A percentile compares a stretch with the other conserved stretches of the same genome.
Evolutionary conservation across 2,113 vertebrate genomes (phyloP).

Genomic region (Gopherus evgoodei): DNA sequence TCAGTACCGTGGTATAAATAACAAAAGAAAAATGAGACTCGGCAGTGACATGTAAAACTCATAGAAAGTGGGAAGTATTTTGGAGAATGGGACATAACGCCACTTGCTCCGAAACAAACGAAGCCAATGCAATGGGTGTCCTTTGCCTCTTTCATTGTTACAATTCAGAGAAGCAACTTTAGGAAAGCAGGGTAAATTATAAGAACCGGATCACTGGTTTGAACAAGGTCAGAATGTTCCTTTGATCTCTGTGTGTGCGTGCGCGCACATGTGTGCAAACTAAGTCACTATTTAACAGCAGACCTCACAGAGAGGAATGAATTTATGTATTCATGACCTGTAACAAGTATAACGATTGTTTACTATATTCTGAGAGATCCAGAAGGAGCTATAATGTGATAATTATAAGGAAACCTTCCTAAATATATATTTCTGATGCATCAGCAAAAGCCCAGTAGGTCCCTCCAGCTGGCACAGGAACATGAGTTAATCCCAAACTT

Average conservation of each 20-base stretch:
- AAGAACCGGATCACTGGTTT: conserved; percentile 50
- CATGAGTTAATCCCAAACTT: conserved; percentile 1
- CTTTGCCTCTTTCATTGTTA: neutral
- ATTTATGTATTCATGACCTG: conserved; percentile 66
- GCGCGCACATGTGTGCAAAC: neutral
- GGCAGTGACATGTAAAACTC: neutral
- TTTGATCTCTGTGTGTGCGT: neutral
- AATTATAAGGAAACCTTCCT: conserved; percentile 72
- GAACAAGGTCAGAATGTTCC: conserved; percentile 55
- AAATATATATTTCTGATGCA: conserved; percentile 64
- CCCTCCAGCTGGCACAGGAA: conserved; percentile 61
- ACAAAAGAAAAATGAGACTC: accelerated
- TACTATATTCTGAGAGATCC: conserved; percentile 60
- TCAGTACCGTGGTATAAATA: accelerated
- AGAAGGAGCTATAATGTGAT: conserved; percentile 70
- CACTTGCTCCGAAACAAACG: neutral
- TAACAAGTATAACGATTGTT: conserved; percentile 67
- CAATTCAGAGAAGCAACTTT: neutral
- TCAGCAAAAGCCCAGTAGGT: conserved; percentile 61
- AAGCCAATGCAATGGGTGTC: accelerated
- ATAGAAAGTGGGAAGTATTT: neutral
- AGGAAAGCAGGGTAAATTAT: conserved; percentile 7
- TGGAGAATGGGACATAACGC: neutral
- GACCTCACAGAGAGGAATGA: conserved; percentile 64
- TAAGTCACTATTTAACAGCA: conserved; percentile 71